phyloP scores from a whole-genome alignment of 2,113 vertebrate species.

The Brachionichthys hirsutus region DNA sequence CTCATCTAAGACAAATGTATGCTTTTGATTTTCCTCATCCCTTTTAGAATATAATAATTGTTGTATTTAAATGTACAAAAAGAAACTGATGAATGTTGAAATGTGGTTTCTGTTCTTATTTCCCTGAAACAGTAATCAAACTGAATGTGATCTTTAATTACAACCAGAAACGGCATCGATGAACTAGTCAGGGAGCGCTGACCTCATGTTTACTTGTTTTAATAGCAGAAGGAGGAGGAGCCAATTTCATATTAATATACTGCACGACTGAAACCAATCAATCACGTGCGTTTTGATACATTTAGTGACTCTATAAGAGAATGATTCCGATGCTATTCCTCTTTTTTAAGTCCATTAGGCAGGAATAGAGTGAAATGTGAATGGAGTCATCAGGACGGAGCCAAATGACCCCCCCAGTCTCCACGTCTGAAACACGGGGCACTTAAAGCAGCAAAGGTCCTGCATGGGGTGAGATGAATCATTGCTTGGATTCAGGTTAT shows the following conservation, averaged over 20 bases:
- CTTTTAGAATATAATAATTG: too few relatives aligned
- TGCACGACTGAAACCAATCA: constrained; percentile 32
- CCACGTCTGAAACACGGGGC: constrained; percentile 15
- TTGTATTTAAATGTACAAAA: too few relatives aligned
- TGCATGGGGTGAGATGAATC: constrained; percentile 47
- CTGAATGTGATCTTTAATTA: too few relatives aligned
- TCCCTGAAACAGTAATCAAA: too few relatives aligned
- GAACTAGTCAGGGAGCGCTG: constrained; percentile 11
- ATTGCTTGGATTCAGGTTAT: constrained; percentile 22
- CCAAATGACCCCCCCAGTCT: constrained; percentile 21
- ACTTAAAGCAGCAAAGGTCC: constrained; percentile 36
- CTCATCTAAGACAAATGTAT: too few relatives aligned
- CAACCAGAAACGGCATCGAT: constrained; percentile 3
- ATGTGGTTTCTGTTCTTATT: too few relatives aligned
- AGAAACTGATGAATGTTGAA: too few relatives aligned
- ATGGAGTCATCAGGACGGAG: constrained; percentile 7
- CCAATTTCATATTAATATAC: constrained; percentile 27
- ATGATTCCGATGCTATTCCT: constrained; percentile 28
- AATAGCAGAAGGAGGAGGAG: background rate
- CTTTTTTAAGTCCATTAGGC: constrained; percentile 48
- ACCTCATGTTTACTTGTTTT: constrained; percentile 40
- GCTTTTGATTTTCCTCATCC: too few relatives aligned
- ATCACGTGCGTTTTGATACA: constrained; percentile 25
- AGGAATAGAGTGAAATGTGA: constrained; percentile 17
- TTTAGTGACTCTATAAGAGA: constrained; percentile 48